Evolutionary conservation across 92 coral and sea anemone genomes (phyloP).

Genomic region (Palythoa caribaeorum): DNA sequence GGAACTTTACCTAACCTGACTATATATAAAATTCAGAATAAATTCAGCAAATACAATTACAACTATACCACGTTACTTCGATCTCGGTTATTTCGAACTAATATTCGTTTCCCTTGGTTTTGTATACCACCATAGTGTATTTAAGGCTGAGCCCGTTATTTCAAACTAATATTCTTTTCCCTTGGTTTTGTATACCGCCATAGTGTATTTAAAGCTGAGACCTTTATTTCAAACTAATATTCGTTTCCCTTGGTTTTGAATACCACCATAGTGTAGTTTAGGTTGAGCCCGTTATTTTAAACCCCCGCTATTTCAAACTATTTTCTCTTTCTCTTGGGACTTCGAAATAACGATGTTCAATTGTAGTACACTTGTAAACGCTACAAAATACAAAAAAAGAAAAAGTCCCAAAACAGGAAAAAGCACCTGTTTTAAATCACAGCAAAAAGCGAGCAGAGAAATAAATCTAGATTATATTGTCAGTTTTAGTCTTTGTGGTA

Average conservation of each 20-base stretch:
- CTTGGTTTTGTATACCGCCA: too few relatives aligned
- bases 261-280: not conserved
- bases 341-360: not conserved
- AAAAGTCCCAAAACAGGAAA: not conserved
- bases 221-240: not conserved
- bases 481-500: not conserved
- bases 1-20: slow-evolving; percentile 39
- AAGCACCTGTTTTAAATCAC: slow-evolving; percentile 6
- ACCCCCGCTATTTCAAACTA: not conserved
- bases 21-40: not conserved
- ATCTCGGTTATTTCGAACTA: not conserved
- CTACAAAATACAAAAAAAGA: not conserved
- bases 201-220: not conserved
- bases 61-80: not conserved
- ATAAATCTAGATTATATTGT: not conserved
- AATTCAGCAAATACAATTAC: slow-evolving; percentile 2
- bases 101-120: too few relatives aligned
- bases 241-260: too few relatives aligned
- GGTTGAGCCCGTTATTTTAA: not conserved
- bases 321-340: slow-evolving; percentile 8
- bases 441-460: not conserved
- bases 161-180: not conserved
- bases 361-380: slow-evolving; percentile 6
- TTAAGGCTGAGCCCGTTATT: not conserved
- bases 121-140: not conserved